phyloP scores from a whole-genome alignment of 2,797 vertebrate genomes.

The Crax fasciolata region DNA sequence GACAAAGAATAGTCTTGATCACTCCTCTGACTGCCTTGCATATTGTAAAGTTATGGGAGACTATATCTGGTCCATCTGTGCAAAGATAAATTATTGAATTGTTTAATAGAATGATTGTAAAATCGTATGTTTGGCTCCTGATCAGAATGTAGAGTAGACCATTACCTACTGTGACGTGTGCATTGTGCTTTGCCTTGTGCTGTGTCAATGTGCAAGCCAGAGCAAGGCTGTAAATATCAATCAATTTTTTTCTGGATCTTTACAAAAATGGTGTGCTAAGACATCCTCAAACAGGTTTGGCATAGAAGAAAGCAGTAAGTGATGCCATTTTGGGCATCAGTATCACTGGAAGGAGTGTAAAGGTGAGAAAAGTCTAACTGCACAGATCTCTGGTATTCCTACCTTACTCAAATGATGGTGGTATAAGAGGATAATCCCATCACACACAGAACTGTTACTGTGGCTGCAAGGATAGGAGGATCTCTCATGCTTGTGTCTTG shows the following conservation, averaged over 20 bases:
- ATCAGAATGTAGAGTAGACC: neutral
- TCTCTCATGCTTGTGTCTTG: neutral
- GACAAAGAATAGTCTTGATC: constrained; percentile 51
- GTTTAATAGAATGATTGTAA: neutral
- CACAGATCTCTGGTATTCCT: neutral
- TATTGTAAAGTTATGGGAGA: constrained; percentile 40
- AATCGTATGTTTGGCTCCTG: neutral
- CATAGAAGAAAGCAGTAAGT: neutral
- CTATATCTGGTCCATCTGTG: constrained; percentile 46
- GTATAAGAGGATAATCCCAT: neutral
- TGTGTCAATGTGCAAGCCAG: neutral
- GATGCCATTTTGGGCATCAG: neutral
- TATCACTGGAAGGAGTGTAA: neutral
- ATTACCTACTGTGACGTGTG: neutral
- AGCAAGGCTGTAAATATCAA: neutral
- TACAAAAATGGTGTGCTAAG: neutral
- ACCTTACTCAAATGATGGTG: neutral
- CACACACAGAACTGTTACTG: neutral
- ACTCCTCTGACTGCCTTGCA: constrained; percentile 47
- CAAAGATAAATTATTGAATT: neutral
- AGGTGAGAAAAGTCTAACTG: neutral
- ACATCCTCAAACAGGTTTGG: neutral
- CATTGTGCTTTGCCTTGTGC: neutral
- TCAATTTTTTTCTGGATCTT: neutral
- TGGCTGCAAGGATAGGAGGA: neutral